Conservation (phyloP, 2,113 vertebrate species). For the Oncorhynchus nerka region DNA sequence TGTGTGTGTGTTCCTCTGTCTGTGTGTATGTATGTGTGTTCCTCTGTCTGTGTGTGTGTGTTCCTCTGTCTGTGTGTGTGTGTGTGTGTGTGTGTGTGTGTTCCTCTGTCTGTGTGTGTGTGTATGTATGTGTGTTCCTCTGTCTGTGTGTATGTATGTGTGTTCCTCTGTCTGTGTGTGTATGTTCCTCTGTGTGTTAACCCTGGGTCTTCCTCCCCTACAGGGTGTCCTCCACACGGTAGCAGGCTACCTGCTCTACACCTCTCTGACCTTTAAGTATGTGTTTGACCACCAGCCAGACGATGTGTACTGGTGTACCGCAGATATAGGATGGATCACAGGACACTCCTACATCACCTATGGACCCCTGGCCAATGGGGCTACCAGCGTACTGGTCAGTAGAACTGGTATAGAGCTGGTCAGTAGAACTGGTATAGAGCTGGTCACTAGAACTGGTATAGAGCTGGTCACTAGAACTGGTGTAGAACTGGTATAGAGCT, state of each 20-base stretch:
- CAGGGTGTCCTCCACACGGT: constrained; percentile 80
- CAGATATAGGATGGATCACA: constrained; percentile 81
- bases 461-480: too few relatives aligned
- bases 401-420: too few relatives aligned
- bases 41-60: too few relatives aligned
- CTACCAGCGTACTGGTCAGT: constrained; percentile 60
- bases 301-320: constrained; percentile 81
- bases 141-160: neutral
- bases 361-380: constrained; percentile 76
- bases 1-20: too few relatives aligned
- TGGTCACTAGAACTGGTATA: too few relatives aligned
- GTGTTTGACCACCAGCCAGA: constrained; percentile 74
- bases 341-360: constrained; percentile 81
- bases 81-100: neutral
- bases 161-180: neutral
- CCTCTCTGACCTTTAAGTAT: constrained; percentile 76
- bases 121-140: neutral
- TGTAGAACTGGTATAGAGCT: too few relatives aligned
- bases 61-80: neutral
- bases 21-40: too few relatives aligned
- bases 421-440: too few relatives aligned
- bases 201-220: neutral
- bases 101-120: too few relatives aligned
- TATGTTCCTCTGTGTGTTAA: neutral
- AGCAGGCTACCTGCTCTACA: constrained; percentile 78